phyloP scores from a whole-genome alignment of 2,888 invertebrate genomes.

The Mesorhabditis sp. region DNA sequence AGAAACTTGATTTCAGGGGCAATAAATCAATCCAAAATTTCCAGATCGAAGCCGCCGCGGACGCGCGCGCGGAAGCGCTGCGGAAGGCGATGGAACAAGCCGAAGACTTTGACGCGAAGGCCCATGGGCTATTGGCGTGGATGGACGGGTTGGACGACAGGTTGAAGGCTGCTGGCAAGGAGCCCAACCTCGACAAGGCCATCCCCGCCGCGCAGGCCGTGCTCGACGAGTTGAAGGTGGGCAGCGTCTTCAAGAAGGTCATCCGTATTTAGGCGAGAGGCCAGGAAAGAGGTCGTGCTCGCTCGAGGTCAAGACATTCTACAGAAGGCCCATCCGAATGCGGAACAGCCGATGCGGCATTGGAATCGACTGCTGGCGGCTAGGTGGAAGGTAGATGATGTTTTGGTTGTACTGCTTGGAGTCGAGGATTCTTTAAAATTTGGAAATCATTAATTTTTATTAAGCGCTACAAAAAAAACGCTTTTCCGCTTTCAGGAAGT shows the following conservation, averaged over 20 bases:
- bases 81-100: conserved; percentile 65
- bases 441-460: too few relatives aligned
- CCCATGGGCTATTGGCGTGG: conserved; percentile 34
- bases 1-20: too few relatives aligned
- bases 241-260: background rate
- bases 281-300: conserved; percentile 20
- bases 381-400: conserved; percentile 69
- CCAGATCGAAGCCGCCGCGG: conserved; percentile 26
- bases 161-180: conserved; percentile 17
- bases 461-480: too few relatives aligned
- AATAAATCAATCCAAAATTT: background rate
- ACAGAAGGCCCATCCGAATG: conserved; percentile 90
- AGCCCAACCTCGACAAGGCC: conserved; percentile 2
- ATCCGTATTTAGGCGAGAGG: background rate
- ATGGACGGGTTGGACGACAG: conserved; percentile 30
- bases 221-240: background rate
- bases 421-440: background rate
- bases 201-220: background rate
- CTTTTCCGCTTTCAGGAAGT: conserved; percentile 18
- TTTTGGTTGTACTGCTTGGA: background rate
- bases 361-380: conserved; percentile 96
- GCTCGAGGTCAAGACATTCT: conserved; percentile 71
- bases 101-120: conserved; percentile 74
- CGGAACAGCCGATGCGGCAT: conserved; percentile 93
- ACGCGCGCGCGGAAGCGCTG: conserved; percentile 21